A percentile compares a stretch with the other conserved stretches of the same genome.
Evolutionary conservation across 2,113 vertebrate species (phyloP).

Genomic region (rat (Rattus norvegicus)): GRCr8 NC_086028.1:67447501-67448000

Average conservation of each 20-base stretch:
- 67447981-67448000: not conserved
- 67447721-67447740: not conserved
- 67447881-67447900: not conserved
- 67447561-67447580: not conserved
- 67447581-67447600: not conserved
- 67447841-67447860: not conserved
- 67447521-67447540: not conserved
- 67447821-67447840: not conserved
- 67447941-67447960: not conserved
- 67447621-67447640: not conserved
- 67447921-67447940: not conserved
- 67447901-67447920: not conserved
- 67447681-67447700: not conserved
- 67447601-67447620: not conserved
- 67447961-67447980: not conserved
- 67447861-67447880: not conserved
- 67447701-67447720: not conserved
- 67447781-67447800: not conserved
- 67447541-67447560: not conserved
- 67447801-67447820: not conserved
- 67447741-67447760: not conserved
- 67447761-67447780: no score
- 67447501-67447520: not conserved
- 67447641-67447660: not conserved
- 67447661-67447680: not conserved